Conservation (phyloP, 2,888 invertebrate species). For the Tethea ocularis region DNA sequence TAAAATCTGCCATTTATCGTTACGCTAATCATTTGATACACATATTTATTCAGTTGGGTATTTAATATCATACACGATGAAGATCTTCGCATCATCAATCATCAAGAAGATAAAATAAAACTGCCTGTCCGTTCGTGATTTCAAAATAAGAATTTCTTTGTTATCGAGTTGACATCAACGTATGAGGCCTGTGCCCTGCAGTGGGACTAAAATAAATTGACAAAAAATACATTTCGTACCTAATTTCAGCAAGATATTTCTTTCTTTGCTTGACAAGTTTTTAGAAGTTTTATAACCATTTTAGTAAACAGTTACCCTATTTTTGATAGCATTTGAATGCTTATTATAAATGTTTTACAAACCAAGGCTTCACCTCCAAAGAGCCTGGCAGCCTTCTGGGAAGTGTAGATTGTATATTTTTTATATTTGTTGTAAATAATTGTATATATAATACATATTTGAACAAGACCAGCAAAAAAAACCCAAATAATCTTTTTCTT, state of each 20-base stretch:
- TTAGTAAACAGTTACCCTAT: too few relatives aligned
- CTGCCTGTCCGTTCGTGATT: neutral
- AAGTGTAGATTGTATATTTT: too few relatives aligned
- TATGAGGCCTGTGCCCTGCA: neutral
- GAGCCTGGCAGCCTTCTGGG: too few relatives aligned
- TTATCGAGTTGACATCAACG: neutral
- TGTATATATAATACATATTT: too few relatives aligned
- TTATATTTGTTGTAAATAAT: too few relatives aligned
- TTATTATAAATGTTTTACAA: too few relatives aligned
- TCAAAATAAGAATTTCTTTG: neutral
- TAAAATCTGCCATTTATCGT: too few relatives aligned
- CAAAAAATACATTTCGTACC: neutral
- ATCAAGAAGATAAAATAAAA: neutral
- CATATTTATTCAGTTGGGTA: neutral
- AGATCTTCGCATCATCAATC: neutral
- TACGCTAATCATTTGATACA: neutral
- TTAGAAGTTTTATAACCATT: neutral
- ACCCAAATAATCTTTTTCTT: too few relatives aligned
- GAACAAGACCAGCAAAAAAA: too few relatives aligned
- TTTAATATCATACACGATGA: neutral
- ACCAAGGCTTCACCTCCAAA: too few relatives aligned
- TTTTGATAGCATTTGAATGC: too few relatives aligned
- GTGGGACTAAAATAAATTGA: neutral
- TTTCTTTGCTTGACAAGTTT: neutral
- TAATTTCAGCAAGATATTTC: neutral